phyloP scores from a whole-genome alignment of 2,113 vertebrate genomes.

The Tympanuchus pallidicinctus region DNA sequence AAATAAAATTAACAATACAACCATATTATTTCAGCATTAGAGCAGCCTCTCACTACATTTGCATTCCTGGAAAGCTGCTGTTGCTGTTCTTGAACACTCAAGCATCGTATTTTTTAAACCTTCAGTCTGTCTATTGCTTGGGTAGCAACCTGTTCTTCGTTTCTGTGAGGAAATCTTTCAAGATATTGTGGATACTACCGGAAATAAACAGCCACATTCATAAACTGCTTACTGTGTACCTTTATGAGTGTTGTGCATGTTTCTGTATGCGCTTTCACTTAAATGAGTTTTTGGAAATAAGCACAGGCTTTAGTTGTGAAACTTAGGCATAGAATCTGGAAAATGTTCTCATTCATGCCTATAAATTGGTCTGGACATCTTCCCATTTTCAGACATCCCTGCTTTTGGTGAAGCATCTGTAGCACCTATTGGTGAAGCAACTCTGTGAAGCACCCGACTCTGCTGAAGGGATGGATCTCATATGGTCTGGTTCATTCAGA shows the following conservation, averaged over 20 bases:
- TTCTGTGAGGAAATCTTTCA: neutral
- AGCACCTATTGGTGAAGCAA: neutral
- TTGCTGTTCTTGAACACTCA: neutral
- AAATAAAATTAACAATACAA: neutral
- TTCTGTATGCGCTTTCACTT: neutral
- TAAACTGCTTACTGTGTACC: neutral
- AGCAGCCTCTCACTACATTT: neutral
- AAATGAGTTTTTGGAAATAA: neutral
- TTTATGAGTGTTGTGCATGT: neutral
- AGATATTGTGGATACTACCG: neutral
- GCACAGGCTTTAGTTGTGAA: neutral
- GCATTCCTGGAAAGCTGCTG: neutral
- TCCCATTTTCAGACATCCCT: neutral
- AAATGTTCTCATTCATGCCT: neutral
- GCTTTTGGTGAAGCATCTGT: neutral
- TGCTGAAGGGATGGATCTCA: neutral
- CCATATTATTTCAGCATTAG: neutral
- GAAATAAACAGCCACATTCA: neutral
- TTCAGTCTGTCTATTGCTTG: neutral
- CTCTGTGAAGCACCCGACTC: neutral
- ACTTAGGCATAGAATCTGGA: neutral
- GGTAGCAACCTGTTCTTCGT: neutral
- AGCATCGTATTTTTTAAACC: neutral
- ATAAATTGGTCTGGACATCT: fast-evolving
- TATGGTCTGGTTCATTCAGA: neutral